These are phyloP conservation scores for Aphaenogaster floridana DNA, from an alignment of 1,140 invertebrate species.

Conservation along the genomic window DNA sequence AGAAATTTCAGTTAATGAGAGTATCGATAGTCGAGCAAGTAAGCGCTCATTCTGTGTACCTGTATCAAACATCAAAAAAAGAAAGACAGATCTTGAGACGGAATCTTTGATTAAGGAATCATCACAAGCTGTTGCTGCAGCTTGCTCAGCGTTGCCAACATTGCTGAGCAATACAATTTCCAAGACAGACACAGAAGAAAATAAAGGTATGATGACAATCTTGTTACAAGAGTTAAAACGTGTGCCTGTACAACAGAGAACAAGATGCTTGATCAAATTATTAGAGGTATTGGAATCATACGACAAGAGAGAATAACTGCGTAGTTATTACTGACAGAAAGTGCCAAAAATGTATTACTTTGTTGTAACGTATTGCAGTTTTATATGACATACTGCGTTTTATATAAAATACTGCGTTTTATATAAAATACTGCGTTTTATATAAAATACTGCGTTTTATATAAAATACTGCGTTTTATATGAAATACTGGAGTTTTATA, in stretches of 20 bases:
- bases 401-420: no score
- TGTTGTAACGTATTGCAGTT: no score
- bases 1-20: constrained; percentile 17
- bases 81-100: not conserved
- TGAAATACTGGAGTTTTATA: no score
- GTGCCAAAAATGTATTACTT: no score
- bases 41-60: not conserved
- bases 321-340: no score
- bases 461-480: no score
- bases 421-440: no score
- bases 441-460: no score
- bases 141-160: constrained; percentile 1
- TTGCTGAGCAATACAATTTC: not conserved
- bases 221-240: not conserved
- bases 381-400: no score
- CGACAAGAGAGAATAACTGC: no score
- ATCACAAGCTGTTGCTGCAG: not conserved
- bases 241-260: constrained; percentile 2
- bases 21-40: not conserved
- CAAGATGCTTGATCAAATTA: not conserved
- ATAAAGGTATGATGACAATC: not conserved
- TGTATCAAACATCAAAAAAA: not conserved
- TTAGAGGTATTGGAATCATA: not conserved
- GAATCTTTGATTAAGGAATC: not conserved
- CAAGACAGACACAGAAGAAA: not conserved